These are phyloP conservation scores for Epizoanthus scotinus DNA, from an alignment of 92 coral and sea anemone genomes.

Conservation along the genomic window DNA sequence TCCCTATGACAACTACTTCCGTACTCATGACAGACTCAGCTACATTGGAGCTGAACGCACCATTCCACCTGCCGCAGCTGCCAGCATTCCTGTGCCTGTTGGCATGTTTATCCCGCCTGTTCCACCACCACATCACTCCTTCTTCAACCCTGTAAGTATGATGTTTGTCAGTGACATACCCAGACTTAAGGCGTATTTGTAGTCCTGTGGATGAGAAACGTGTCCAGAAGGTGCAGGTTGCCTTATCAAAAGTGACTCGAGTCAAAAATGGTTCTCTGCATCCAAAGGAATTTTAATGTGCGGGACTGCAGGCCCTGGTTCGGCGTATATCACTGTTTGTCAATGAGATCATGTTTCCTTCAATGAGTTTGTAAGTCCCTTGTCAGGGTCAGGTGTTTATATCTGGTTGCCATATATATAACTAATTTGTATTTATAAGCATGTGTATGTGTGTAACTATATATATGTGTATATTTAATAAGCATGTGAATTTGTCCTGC, in stretches of 20 bases:
- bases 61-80: slow-evolving; percentile 97
- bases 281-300: no score
- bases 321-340: no score
- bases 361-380: not conserved
- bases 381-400: slow-evolving; percentile 3
- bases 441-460: not conserved
- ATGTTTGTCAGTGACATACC: no score
- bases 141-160: slow-evolving; percentile 86
- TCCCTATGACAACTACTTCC: slow-evolving; percentile 90
- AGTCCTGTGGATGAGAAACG: no score
- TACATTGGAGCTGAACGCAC: slow-evolving; percentile 98
- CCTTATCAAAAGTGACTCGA: no score
- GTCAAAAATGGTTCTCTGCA: no score
- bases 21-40: slow-evolving; percentile 98
- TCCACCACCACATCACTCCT: slow-evolving; percentile 98
- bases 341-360: not conserved
- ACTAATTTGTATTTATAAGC: no score
- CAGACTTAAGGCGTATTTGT: no score
- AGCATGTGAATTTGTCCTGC: not conserved
- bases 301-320: no score
- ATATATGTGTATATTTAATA: no score
- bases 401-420: not conserved
- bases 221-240: no score
- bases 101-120: slow-evolving; percentile 99
- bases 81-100: slow-evolving; percentile 98